Conservation (phyloP, 1,140 invertebrate species). For the Temnothorax longispinosus region DNA sequence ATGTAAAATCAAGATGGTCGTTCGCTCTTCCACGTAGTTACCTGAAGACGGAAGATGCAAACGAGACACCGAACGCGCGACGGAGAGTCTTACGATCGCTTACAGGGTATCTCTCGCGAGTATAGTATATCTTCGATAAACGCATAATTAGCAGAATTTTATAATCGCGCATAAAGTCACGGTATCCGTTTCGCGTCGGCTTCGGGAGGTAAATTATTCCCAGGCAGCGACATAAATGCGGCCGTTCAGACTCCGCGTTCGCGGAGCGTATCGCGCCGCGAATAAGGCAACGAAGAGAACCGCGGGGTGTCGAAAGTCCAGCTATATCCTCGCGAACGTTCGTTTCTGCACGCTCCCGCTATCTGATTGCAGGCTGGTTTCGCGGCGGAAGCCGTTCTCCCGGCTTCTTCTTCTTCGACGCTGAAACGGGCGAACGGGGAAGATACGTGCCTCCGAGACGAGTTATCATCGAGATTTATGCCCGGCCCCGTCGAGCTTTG, state of each 20-base stretch:
- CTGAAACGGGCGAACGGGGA: slow-evolving; percentile 23
- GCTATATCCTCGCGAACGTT: slow-evolving; percentile 42
- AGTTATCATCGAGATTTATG: slow-evolving; percentile 68
- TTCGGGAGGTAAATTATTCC: slow-evolving; percentile 41
- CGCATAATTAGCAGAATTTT: slow-evolving; percentile 44
- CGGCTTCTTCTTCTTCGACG: slow-evolving; percentile 37
- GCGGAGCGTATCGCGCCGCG: slow-evolving; percentile 10
- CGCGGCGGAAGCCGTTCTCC: slow-evolving; percentile 53
- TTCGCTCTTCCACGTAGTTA: background rate
- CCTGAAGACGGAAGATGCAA: background rate
- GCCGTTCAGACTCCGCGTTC: background rate
- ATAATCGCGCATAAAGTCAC: slow-evolving; percentile 30
- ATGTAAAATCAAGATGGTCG: slow-evolving; percentile 8
- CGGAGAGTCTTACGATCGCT: background rate
- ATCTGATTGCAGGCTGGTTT: slow-evolving; percentile 58
- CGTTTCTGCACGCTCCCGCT: slow-evolving; percentile 47
- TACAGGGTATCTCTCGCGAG: background rate
- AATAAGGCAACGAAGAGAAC: slow-evolving; percentile 42
- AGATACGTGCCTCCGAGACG: slow-evolving; percentile 39
- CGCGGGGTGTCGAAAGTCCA: slow-evolving; percentile 58
- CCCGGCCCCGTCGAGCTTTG: slow-evolving; percentile 24
- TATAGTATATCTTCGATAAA: slow-evolving; percentile 40
- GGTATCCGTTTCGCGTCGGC: slow-evolving; percentile 33
- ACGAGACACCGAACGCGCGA: background rate
- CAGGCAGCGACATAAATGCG: slow-evolving; percentile 35